Base-by-base conservation (phyloP, 2,888 invertebrate species). In the Nymphalis polychloros region DNA sequence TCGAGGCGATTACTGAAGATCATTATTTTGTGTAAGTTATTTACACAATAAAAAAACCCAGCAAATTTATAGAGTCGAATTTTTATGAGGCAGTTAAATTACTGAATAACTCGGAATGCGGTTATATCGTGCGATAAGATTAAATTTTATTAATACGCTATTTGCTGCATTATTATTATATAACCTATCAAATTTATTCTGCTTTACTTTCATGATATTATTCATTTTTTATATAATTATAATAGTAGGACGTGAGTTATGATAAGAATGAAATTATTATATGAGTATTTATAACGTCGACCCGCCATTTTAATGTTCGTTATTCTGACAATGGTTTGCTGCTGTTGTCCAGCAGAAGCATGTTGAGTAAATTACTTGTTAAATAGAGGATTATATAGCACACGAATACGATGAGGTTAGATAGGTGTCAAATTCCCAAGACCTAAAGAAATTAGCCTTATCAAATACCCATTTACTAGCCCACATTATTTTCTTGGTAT, bases 11-110 rank as follows among this genome's bases (percentile, higher is more conserved):
- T 71, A 72, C 71, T 67, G 20, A 67, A 73, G 70, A 53, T 67
- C 70, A 72, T 73, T 75, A 75, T 66, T 73, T 69, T 55, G 59
- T 53, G 57, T 72, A 75, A 76, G 63, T 63, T 68, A 77, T 67
- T 73, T 65, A 19, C 62, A 50, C 59, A 55, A 61, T 60, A 65
- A 60, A 64, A 67, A 72, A 72, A 71, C 68, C 20, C 61, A 69
- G 67, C 64, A 64, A 69, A 70, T 72, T 72, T 73, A 71, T 75
- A 57, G 60, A 63, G 69, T 72, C 67, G 64, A 64, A 64, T 27
- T 68, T 72, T 72, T 61, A 68, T 57, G 65, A 59, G 47, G 49
- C 61, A 57, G 41, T 66, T 52, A 70, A 70, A 59, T 70, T 68
- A 19, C 20, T 65, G 65, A 68, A 70, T 64, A 46, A 61, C 41